Evolutionary conservation across 2,113 vertebrate species (phyloP).

Genomic region (Microcebus griseorufus): DNA sequence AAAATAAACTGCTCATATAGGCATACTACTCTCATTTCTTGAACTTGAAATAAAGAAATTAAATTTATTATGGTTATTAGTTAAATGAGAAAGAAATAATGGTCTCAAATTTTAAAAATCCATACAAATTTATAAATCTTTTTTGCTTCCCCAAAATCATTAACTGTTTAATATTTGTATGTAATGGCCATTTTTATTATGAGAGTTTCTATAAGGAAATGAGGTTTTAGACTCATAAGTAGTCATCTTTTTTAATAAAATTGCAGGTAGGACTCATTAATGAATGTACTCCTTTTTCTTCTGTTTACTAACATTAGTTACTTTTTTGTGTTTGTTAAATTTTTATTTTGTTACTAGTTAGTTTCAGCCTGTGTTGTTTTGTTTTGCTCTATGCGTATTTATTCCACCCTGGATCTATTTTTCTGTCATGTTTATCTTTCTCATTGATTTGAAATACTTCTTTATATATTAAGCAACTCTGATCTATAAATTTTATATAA

Average conservation of each 20-base stretch:
- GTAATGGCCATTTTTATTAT: not conserved
- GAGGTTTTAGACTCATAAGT: not conserved
- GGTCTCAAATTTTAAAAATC: not conserved
- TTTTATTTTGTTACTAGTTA: not conserved
- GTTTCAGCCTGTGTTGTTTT: not conserved
- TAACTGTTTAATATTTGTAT: not conserved
- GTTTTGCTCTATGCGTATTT: not conserved
- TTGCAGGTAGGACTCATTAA: not conserved
- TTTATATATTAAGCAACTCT: not conserved
- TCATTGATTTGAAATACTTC: not conserved
- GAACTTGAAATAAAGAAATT: slow-evolving; percentile 16
- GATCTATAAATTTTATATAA: not conserved
- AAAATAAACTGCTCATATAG: not conserved
- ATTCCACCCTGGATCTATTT: not conserved
- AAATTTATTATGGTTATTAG: not conserved
- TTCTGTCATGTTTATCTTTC: not conserved
- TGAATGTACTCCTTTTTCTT: not conserved
- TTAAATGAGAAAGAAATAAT: not conserved
- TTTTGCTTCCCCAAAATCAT: not conserved
- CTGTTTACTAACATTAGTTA: not conserved
- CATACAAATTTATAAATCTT: not conserved
- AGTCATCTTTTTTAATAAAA: not conserved
- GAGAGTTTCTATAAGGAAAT: not conserved
- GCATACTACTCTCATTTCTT: not conserved
- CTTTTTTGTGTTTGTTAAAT: not conserved